Percentiles rank a stretch among this genome's conserved stretches.
phyloP scores from a whole-genome alignment of 2,888 invertebrate genomes.

The Trissolcus japonicus region DNA sequence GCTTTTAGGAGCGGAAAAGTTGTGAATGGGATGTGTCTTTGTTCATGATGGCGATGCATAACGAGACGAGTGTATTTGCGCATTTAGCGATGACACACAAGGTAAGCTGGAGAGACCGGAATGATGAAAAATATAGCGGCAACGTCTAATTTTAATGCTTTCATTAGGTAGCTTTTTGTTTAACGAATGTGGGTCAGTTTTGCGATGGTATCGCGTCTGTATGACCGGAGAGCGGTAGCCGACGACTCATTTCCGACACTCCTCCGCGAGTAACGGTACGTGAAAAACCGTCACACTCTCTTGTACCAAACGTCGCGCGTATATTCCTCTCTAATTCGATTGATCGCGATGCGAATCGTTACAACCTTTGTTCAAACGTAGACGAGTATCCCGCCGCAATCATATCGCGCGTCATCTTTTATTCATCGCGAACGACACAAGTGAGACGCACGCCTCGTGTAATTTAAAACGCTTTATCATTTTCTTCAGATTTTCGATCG shows the following conservation, averaged over 20 bases:
- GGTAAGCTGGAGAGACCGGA: conserved; percentile 14
- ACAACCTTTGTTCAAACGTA: no score
- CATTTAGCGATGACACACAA: conserved; percentile 5
- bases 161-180: conserved; percentile 61
- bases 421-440: neutral
- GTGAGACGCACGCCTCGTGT: neutral
- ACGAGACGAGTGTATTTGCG: conserved; percentile 25
- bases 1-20: conserved; percentile 11
- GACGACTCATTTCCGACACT: conserved; percentile 35
- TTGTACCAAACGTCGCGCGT: no score
- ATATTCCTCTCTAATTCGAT: neutral
- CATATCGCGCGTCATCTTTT: neutral
- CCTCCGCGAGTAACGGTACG: conserved; percentile 12
- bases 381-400: no score
- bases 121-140: conserved; percentile 59
- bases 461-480: neutral
- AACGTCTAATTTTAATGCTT: conserved; percentile 70
- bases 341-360: no score
- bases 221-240: conserved; percentile 3
- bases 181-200: conserved; percentile 54
- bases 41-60: conserved; percentile 22
- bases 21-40: conserved; percentile 13
- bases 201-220: conserved; percentile 45
- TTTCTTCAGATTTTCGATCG: neutral
- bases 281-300: neutral